Percentiles rank a stretch among this genome's conserved stretches.
Conservation (phyloP, 2,797 vertebrate genomes). For the Valencia hispanica region DNA sequence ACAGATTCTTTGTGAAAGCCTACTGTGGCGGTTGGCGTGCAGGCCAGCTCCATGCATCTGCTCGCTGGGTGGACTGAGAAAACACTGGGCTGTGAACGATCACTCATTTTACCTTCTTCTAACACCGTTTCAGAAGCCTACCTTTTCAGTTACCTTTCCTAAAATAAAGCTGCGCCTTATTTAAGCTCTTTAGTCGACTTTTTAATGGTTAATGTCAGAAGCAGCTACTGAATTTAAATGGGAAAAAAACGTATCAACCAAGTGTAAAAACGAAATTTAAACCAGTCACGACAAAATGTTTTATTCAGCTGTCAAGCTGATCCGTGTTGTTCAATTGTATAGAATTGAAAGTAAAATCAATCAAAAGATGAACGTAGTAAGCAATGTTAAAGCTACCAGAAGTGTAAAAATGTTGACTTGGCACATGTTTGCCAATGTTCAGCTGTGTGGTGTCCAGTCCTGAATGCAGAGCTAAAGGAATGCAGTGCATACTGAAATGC, state of each 20-base stretch:
- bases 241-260: constrained; percentile 78
- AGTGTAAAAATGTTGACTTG: constrained; percentile 20
- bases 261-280: constrained; percentile 73
- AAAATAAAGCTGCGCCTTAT: constrained; percentile 62
- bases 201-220: constrained; percentile 64
- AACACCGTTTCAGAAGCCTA: constrained; percentile 72
- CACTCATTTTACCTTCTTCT: constrained; percentile 80
- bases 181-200: constrained; percentile 57
- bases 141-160: constrained; percentile 70
- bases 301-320: constrained; percentile 51
- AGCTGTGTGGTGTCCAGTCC: constrained; percentile 38
- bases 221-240: constrained; percentile 71
- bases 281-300: constrained; percentile 63
- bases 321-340: constrained; percentile 17
- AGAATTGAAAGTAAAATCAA: neutral
- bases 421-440: constrained; percentile 51
- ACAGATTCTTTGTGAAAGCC: constrained; percentile 86
- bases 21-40: constrained; percentile 81
- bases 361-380: constrained; percentile 18
- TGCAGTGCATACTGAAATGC: constrained; percentile 68
- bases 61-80: constrained; percentile 77
- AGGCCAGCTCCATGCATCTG: constrained; percentile 81
- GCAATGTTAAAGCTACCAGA: constrained; percentile 20
- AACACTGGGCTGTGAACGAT: constrained; percentile 75
- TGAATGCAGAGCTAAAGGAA: constrained; percentile 50